Evolutionary conservation across 2,113 vertebrate species (phyloP).

Genomic region (Apteryx owenii): DNA sequence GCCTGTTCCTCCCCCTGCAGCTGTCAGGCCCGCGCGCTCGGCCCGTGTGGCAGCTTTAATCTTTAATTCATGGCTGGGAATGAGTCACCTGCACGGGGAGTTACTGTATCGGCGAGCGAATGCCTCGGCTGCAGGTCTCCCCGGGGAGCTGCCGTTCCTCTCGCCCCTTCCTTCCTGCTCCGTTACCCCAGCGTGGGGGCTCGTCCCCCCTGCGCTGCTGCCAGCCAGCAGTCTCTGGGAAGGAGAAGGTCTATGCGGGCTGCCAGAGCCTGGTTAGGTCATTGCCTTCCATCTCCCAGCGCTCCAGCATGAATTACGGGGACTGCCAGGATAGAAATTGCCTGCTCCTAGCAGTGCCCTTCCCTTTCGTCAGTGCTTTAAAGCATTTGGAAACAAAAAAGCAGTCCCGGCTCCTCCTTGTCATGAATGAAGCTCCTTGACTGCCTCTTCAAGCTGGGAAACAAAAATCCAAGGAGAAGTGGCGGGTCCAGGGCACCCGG

Average conservation of each 20-base stretch:
- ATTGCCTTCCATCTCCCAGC: too few species aligned
- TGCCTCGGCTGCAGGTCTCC: background rate
- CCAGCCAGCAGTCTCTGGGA: accelerated
- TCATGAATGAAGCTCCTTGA: accelerated
- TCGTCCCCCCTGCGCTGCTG: accelerated
- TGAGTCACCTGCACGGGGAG: constrained; percentile 60
- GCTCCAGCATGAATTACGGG: accelerated
- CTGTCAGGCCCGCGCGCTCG: background rate
- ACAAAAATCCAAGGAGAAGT: too few species aligned
- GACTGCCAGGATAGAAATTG: accelerated
- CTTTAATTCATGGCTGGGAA: constrained; percentile 59
- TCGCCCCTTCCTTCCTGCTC: background rate
- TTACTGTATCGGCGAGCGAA: background rate
- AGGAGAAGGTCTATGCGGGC: accelerated
- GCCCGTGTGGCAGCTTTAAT: constrained; percentile 36
- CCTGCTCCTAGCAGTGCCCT: accelerated
- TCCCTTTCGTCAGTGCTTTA: accelerated
- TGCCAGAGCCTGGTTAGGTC: accelerated
- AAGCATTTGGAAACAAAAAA: background rate
- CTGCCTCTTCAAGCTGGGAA: accelerated
- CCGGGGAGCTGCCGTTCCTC: background rate
- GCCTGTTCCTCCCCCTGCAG: constrained; percentile 18
- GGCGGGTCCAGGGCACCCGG: background rate
- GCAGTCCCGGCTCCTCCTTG: background rate
- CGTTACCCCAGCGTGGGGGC: accelerated